Base-by-base conservation (phyloP, 2,113 vertebrate species). In the Triplophysa rosa region DNA sequence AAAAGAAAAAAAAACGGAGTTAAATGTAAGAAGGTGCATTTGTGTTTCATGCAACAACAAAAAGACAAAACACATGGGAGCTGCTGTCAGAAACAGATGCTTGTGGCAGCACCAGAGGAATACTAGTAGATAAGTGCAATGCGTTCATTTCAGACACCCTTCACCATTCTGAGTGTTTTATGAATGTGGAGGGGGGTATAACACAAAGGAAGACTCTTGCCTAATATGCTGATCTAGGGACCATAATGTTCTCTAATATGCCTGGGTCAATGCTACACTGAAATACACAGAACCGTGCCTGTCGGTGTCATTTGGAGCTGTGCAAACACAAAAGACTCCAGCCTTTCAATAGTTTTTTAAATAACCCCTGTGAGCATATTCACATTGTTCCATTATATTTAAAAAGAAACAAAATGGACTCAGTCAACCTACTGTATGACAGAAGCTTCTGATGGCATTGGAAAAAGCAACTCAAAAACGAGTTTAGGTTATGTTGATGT, bases 1-100 rank as follows among this genome's bases (percentile, higher is more conserved):
- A 40, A 63, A 72, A 47, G 58, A 17, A 56, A 58, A 81, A 24
- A 33, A 47, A 9, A 52, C 42, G 13, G 42, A 61, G 42, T 61
- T 73, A 61, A 61, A 24, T 61, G 21, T 23, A 73, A 73, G n/a
- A n/a, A 56, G 49, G 59, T 33, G 58, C 56, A 73, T 61, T 73
- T 73, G 33, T 61, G 14, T 73, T n/a, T 59, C 70, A 73, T 73
- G 23, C 52, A 45, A 42, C 52, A 72, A 59, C 69, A 72, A 72
- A 64, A 64, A 23, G 24, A 67, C 47, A 54, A 67, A 77, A 56
- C 75, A 49, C 75, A 59, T 10, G 56, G n/a, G 70, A 73, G 70
- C 70, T 42, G 37, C 70, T 61, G 70, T 73, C 70, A 73, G 10
- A 45, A 21, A 45, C 70, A 61, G 70, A 61, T 73, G 70, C 19